Evolutionary conservation across 2,888 invertebrate genomes (phyloP).

Genomic region (Uropetala carovei): DNA sequence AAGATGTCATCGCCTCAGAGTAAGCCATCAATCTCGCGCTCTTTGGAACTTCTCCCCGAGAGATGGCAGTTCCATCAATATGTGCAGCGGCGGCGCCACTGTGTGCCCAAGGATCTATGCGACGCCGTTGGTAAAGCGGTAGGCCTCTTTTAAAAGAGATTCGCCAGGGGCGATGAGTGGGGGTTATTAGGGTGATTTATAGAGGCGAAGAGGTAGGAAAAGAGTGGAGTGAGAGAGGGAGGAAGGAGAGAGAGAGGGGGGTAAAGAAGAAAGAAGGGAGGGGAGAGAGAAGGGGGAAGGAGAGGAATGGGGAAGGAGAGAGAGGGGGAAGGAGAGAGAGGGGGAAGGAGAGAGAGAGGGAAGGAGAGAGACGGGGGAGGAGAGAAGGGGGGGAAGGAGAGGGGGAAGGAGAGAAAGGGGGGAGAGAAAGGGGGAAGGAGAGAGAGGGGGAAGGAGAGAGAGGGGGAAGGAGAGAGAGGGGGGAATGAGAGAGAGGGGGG

Average conservation of each 20-base stretch:
- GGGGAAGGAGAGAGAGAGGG: background rate
- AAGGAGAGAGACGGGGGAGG: background rate
- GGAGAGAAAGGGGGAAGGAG: too few relatives aligned
- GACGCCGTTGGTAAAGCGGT: too few relatives aligned
- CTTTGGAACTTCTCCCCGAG: background rate
- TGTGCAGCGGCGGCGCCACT: background rate
- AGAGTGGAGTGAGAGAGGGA: background rate
- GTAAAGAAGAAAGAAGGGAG: too few relatives aligned
- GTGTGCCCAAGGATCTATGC: background rate
- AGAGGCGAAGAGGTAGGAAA: background rate
- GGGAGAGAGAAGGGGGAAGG: too few relatives aligned
- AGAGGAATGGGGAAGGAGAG: background rate
- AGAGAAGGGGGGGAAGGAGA: too few relatives aligned
- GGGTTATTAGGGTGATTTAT: background rate
- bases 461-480: too few relatives aligned
- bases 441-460: too few relatives aligned
- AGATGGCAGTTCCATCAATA: slow-evolving; percentile 17
- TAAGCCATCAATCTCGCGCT: background rate
- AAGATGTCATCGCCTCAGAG: background rate
- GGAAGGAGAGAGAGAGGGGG: background rate
- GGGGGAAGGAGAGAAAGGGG: too few relatives aligned
- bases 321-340: background rate
- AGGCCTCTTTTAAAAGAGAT: too few relatives aligned
- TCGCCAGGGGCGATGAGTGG: background rate
- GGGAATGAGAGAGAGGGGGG: too few relatives aligned